Evolutionary conservation across 2,888 invertebrate species (phyloP), one percentile per base, ranked within the genome.

Genomic region (Tupiocoris notatus): DNA sequence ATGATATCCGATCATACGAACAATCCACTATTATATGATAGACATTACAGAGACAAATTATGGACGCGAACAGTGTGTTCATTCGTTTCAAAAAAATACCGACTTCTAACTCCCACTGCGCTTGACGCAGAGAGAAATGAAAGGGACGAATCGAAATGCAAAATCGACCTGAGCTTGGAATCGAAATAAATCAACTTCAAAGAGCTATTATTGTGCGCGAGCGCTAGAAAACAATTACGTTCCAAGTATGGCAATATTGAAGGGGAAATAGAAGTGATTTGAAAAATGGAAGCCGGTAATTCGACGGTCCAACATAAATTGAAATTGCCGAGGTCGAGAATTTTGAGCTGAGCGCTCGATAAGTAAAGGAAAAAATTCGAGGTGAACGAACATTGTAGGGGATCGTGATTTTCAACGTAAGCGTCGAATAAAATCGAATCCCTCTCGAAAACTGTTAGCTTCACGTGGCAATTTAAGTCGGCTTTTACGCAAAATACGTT

Each of bases 361-460:
- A 2, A 6, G 20, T 67, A 12, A 20, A 9, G 16, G 57, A 22
- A 22, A 16, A 22, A 20, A 12, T 22, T 56, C 2, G 56, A 9
- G 12, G 56, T 56, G 57, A 57, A 67, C 17, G 54, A 22, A 1
- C 2, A 16, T 1, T 39, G 22, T 22, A 67, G 56, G 12, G 9
- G n/a, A 21, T 6, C 1, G 22, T 67, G 21, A 20, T 54, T 39
- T 2, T 2, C 39, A 21, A 61, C 24, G 18, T 1, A n/a, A 18
- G n/a, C 12, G 18, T 70, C 61, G 7, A 24, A 20, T 6, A 70
- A 1, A 18, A 59, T n/a, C 3, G 0, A 16, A 3, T 21, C 20
- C 24, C 21, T 24, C 24, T 57, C 22, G 62, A 39, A 73, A 16
- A 73, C 63, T 16, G 18, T 20, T n/a, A 73, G n/a, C 39, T 22